A percentile compares a stretch with the other conserved stretches of the same genome.
Evolutionary conservation across 2,888 invertebrate species (phyloP).

Genomic region (Troglohyphantes excavatus): DNA sequence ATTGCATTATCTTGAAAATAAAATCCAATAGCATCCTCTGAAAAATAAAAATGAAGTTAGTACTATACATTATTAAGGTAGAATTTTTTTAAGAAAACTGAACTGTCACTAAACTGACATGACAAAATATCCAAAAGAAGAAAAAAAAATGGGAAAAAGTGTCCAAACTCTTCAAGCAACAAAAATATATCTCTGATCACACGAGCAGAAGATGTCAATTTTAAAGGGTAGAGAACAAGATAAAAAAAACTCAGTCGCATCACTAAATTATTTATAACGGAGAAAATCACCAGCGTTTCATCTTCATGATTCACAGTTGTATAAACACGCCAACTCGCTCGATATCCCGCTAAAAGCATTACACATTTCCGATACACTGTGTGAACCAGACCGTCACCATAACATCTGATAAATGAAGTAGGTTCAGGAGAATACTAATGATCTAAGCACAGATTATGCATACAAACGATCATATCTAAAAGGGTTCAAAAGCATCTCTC

Average conservation of each 20-base stretch:
- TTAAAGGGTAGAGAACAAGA: not conserved
- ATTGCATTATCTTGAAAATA: constrained; percentile 21
- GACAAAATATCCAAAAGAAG: not conserved
- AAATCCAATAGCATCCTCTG: constrained; percentile 45
- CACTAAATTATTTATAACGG: constrained; percentile 4
- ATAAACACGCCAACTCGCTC: constrained; percentile 9
- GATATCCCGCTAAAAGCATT: not conserved
- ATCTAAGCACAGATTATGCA: constrained; percentile 8
- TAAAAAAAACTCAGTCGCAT: not conserved
- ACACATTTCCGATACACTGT: not conserved
- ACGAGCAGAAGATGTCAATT: not conserved
- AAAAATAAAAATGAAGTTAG: not conserved
- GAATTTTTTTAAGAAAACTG: no score
- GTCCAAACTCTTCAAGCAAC: not conserved
- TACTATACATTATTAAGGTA: not conserved
- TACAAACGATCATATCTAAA: constrained; percentile 7
- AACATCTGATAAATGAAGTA: constrained; percentile 34
- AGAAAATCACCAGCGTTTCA: not conserved
- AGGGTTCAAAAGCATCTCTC: not conserved
- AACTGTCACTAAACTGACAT: not conserved
- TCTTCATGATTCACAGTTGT: not conserved
- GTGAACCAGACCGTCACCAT: constrained; percentile 41
- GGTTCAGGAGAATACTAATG: constrained; percentile 38
- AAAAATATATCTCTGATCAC: not conserved
- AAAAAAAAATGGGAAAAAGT: not conserved